These are phyloP conservation scores for Lasioglossum calceatum DNA, from an alignment of 2,888 invertebrate species.

Conservation along the genomic window DNA sequence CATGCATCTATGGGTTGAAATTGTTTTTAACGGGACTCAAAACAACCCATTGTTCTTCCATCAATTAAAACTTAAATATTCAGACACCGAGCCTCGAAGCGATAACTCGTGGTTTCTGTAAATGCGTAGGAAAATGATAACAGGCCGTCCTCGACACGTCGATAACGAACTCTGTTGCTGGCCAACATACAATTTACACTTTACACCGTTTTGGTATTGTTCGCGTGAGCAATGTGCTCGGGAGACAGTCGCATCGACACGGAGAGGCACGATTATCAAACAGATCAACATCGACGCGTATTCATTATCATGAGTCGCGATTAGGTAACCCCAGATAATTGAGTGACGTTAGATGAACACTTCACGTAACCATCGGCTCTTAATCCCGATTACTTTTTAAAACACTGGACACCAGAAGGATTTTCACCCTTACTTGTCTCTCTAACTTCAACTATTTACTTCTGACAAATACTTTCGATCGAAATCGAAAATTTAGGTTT, in stretches of 20 bases:
- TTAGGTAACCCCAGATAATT: slow-evolving; percentile 53
- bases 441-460: not conserved
- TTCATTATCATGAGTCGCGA: slow-evolving; percentile 21
- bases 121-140: not conserved
- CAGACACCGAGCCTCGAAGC: not conserved
- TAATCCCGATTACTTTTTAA: not conserved
- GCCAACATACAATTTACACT: not conserved
- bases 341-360: slow-evolving; percentile 5
- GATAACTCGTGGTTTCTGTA: not conserved
- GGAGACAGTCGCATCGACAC: not conserved
- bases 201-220: not conserved
- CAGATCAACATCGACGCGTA: slow-evolving; percentile 7
- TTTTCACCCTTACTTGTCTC: not conserved
- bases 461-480: not conserved
- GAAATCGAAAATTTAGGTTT: too few species aligned
- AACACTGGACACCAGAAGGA: not conserved
- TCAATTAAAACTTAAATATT: not conserved
- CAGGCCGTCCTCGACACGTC: not conserved
- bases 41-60: not conserved
- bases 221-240: not conserved
- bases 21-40: not conserved
- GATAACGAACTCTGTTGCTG: not conserved
- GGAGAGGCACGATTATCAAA: not conserved
- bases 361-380: slow-evolving; percentile 18
- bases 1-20: not conserved